Base-by-base conservation (phyloP, 2,797 vertebrate genomes). In the Cygnus olor region DNA sequence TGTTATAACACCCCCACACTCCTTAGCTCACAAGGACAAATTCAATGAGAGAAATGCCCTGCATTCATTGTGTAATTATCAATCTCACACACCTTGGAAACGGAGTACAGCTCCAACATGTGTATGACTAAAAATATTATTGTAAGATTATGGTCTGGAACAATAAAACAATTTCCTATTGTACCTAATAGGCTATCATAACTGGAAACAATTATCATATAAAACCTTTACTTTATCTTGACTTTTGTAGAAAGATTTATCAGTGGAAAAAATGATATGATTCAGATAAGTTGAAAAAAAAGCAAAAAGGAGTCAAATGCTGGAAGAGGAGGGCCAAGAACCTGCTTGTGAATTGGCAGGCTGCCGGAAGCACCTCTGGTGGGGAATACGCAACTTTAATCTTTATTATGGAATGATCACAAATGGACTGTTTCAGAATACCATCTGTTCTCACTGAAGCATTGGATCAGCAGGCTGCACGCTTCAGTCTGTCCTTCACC, bases 371-470 rank as follows among this genome's bases (percentile, higher is more conserved):
- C 94, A 97, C 96, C 96, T 97, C 95, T 92, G 73, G 6, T 95
- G 95, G 94, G 96, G 96, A 97, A 97, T 95, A 82, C 81, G 86
- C 79, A 92, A 97, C 96, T 97, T 97, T 97, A 97, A 98, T 98
- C 96, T 98, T 97, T 97, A 98, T 97, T 97, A 98, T 76, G 90
- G 86, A 95, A 93, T 91, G 92, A 97, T 97, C 96, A 93, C 92
- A 97, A 97, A 97, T 96, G 95, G 96, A 93, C 92, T 95, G 95
- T 87, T 96, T 96, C 93, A 89, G 96, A 97, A 97, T 51, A 72
- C 97, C 98, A 98, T 98, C 98, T 98, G 98, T 97, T 98, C 96
- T 97, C 97, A 94, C 66, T 88, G 95, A 97, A 97, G 96, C 97
- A 96, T 81, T 68, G 64, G 96, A 95, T 86, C 95, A 95, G 95